These are phyloP conservation scores for Okapia johnstoni DNA, from an alignment of 2,113 vertebrate species.

Conservation along the genomic window DNA sequence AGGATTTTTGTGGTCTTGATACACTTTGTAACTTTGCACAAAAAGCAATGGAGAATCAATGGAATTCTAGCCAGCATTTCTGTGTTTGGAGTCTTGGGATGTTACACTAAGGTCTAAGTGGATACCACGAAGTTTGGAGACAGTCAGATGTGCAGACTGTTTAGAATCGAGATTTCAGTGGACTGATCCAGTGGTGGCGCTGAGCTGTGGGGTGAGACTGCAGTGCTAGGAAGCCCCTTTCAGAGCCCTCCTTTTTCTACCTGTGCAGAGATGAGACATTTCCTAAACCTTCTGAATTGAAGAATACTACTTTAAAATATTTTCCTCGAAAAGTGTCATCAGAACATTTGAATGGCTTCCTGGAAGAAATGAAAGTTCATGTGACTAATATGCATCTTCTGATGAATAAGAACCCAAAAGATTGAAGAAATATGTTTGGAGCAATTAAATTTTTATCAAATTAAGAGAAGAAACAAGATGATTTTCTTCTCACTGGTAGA, in stretches of 20 bases:
- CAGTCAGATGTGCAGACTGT: background rate
- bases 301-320: background rate
- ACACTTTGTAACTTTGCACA: background rate
- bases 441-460: constrained; percentile 24
- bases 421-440: background rate
- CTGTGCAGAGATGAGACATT: background rate
- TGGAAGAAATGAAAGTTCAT: background rate
- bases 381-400: background rate
- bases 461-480: background rate
- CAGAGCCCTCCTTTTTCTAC: background rate
- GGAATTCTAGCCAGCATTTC: background rate
- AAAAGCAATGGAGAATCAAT: background rate
- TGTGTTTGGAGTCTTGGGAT: background rate
- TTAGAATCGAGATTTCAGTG: background rate
- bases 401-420: background rate
- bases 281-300: background rate
- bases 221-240: background rate
- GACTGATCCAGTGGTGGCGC: background rate
- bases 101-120: background rate
- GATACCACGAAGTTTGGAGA: background rate
- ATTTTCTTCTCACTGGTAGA: background rate
- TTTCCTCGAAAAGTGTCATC: background rate
- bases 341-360: background rate
- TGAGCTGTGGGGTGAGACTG: background rate
- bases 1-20: background rate